A percentile compares a stretch with the other conserved stretches of the same genome.
Conservation (phyloP, 1,140 invertebrate species). For the Drosophila lacteicornis region DNA sequence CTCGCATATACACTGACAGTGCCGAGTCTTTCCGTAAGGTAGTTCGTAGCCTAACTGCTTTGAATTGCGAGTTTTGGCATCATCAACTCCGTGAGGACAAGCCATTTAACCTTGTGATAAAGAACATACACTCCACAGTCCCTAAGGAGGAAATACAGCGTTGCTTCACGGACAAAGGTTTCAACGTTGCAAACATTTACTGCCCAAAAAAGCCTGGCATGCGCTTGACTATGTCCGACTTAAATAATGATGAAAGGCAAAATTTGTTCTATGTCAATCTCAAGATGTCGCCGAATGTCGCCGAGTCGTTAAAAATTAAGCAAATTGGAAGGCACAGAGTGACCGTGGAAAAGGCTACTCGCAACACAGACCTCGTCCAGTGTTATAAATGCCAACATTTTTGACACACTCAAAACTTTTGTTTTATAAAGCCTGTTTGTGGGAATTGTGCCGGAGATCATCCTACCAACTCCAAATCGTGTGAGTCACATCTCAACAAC, state of each 20-base stretch:
- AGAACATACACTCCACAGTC: conserved; percentile 26
- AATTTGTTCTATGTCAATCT: too few species aligned
- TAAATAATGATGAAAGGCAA: conserved; percentile 8
- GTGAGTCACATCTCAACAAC: neutral
- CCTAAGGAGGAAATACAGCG: conserved; percentile 22
- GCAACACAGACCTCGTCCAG: too few species aligned
- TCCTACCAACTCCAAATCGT: conserved; percentile 10
- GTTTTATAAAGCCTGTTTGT: conserved; percentile 26
- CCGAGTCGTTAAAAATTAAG: too few species aligned
- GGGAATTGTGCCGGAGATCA: conserved; percentile 25
- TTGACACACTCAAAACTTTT: conserved; percentile 25
- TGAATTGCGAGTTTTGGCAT: conserved; percentile 38
- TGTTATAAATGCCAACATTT: too few species aligned
- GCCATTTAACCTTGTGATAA: conserved; percentile 14
- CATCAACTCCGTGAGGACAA: conserved; percentile 26
- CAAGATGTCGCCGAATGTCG: too few species aligned
- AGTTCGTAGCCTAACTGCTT: conserved; percentile 1
- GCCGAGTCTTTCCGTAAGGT: too few species aligned
- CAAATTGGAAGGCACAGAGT: too few species aligned
- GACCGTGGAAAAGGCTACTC: too few species aligned
- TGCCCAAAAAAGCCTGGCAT: conserved; percentile 20
- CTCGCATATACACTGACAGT: too few species aligned
- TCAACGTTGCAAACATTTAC: conserved; percentile 26
- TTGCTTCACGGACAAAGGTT: conserved; percentile 19
- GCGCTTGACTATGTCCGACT: conserved; percentile 2